phyloP scores from a whole-genome alignment of 2,888 invertebrate genomes.

The Polyommatus icarus region DNA sequence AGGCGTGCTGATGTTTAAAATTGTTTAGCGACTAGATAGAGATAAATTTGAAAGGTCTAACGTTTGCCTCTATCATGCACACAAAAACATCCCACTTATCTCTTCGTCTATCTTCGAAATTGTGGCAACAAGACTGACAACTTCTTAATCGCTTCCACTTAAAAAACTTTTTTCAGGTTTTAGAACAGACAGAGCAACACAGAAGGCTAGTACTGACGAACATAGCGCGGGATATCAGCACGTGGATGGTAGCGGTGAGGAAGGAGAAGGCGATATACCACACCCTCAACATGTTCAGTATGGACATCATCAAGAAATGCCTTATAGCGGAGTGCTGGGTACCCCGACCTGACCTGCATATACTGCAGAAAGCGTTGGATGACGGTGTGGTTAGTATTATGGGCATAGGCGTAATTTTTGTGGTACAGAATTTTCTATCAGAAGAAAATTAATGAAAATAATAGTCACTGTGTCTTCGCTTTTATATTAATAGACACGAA shows the following conservation, averaged over 20 bases:
- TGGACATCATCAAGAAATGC: conserved; percentile 94
- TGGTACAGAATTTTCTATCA: no score
- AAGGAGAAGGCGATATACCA: conserved; percentile 97
- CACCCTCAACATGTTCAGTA: conserved; percentile 94
- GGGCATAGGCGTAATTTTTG: no score
- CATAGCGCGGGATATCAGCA: conserved; percentile 92
- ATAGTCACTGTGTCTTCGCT: no score
- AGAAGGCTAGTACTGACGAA: conserved; percentile 90
- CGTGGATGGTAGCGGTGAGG: conserved; percentile 92
- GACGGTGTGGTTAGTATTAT: conserved; percentile 86
- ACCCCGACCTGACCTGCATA: conserved; percentile 84
- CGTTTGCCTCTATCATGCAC: no score
- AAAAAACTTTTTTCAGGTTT: conserved; percentile 78
- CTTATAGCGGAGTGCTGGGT: conserved; percentile 95
- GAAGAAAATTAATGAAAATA: no score
- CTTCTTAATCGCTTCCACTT: neutral
- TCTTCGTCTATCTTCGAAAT: no score
- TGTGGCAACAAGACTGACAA: no score
- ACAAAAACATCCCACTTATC: no score
- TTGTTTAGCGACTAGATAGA: no score
- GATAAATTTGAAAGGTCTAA: no score
- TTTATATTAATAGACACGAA: no score
- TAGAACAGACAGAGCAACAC: conserved; percentile 94
- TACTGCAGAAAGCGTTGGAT: conserved; percentile 88
- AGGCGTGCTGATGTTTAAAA: no score